Evolutionary conservation across 1,140 invertebrate genomes (phyloP).

Genomic region (Drosophila jambulina): DNA sequence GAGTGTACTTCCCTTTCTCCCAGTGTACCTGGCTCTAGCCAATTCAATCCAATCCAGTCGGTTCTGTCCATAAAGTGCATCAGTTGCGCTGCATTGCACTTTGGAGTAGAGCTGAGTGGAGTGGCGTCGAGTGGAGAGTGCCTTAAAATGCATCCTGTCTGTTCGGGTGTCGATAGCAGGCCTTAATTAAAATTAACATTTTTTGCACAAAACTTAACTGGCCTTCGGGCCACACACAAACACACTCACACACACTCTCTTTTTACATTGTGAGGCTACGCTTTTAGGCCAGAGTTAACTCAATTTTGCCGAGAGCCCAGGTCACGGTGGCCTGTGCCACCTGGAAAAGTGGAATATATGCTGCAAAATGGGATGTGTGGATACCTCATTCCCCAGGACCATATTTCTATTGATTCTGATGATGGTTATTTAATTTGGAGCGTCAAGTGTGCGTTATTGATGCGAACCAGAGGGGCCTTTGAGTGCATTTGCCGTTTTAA

Average conservation of each 20-base stretch:
- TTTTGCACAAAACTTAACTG: conserved; percentile 79
- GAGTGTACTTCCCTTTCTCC: background rate
- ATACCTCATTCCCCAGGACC: background rate
- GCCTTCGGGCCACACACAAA: background rate
- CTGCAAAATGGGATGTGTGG: background rate
- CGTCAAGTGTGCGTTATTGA: conserved; percentile 82
- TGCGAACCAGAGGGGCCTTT: conserved; percentile 49
- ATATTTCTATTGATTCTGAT: conserved; percentile 72
- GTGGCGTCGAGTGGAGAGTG: conserved; percentile 39
- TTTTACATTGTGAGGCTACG: conserved; percentile 60
- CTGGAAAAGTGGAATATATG: background rate
- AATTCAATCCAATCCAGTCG: conserved; percentile 36
- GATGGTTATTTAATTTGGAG: conserved; percentile 84
- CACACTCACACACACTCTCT: background rate
- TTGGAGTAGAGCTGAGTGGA: conserved; percentile 38
- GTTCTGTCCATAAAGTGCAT: conserved; percentile 70
- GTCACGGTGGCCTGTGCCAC: background rate
- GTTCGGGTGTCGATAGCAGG: conserved; percentile 78
- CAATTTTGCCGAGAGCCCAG: conserved; percentile 62
- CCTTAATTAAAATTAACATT: conserved; percentile 85
- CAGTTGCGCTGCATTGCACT: conserved; percentile 80
- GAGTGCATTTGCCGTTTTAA: conserved; percentile 61
- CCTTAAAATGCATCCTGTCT: conserved; percentile 57
- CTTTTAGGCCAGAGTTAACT: conserved; percentile 81
- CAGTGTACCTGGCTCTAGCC: conserved; percentile 27